Evolutionary conservation across 2,797 vertebrate genomes (phyloP).

Genomic region (Natrix natrix): DNA sequence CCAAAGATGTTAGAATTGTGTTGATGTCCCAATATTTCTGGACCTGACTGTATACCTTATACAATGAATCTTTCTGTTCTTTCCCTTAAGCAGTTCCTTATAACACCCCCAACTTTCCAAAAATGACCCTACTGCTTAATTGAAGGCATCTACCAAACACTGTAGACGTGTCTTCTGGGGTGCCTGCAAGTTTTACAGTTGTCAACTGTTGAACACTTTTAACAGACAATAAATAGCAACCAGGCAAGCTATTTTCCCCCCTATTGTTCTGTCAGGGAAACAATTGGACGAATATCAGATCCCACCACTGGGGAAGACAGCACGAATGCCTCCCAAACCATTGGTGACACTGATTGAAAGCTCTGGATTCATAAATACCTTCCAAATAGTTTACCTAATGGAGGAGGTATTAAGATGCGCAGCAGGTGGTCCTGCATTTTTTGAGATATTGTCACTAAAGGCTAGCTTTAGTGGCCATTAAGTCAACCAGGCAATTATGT

Average conservation of each 20-base stretch:
- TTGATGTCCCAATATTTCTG: no score
- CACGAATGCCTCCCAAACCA: background rate
- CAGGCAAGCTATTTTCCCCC: background rate
- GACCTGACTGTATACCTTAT: background rate
- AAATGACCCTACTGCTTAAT: background rate
- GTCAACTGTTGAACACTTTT: background rate
- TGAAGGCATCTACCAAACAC: background rate
- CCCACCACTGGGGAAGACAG: background rate
- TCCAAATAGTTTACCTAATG: conserved; percentile 1
- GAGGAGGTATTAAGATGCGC: background rate
- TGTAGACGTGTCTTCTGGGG: background rate
- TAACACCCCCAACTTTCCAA: background rate
- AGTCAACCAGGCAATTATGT: conserved; percentile 24
- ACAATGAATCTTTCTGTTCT: background rate
- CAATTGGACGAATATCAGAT: conserved; percentile 3
- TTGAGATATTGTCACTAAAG: conserved; percentile 5
- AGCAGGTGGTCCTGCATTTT: conserved; percentile 11
- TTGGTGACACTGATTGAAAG: background rate
- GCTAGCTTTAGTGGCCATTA: conserved; percentile 5
- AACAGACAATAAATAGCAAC: background rate
- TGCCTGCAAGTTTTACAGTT: background rate
- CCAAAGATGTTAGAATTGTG: no score
- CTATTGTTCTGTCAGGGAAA: background rate
- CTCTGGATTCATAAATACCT: background rate
- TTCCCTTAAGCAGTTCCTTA: background rate